Evolutionary conservation across 2,888 invertebrate species (phyloP), one percentile per base, ranked within the genome.

Genomic region (Agrochola lota): DNA sequence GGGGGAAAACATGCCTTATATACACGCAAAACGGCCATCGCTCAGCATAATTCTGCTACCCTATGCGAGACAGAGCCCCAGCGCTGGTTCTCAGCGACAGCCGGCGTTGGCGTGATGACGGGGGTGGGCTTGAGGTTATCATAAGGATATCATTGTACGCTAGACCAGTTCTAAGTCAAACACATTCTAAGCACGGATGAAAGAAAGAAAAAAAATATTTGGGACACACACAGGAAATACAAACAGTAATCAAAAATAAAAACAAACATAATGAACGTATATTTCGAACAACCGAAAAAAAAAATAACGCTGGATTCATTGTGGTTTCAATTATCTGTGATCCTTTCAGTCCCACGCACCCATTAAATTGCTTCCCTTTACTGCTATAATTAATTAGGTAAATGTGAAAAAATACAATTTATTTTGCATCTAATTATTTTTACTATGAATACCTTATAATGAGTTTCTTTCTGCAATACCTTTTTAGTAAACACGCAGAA

Each of bases 311-410:
- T 30, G 70, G 43, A 78, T 79, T 68, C 46, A n/a, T 26, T 52
- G 23, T 26, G 71, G 52, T 77, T 80, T 72, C 46, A 71, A 78
- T 80, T 71, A 78, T 55, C 72, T 26, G 15, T 49, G 35, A 78
- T 63, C 80, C 26, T 46, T 49, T 49, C 62, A 40, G 62, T 46
- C 35, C 55, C 55, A 26, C 43, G 60, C 52, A 55, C 4, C 17
- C 62, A 35, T 43, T 55, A 55, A 49, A 80, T 63, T 63, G 72
- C 4, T 63, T 63, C 40, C 2, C 46, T 72, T 63, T 35, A 46
- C 23, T 57, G 11, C 0, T 46, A 20, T 71, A 80, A 72, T 80
- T 80, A 71, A 23, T 62, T 46, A 23, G 9, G 8, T 60, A 20
- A 71, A 49, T n/a, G 43, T 62, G 62, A 63, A 62, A 49, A 55